A percentile compares a stretch with the other conserved stretches of the same genome.
These are phyloP conservation scores for Anaspis maculata DNA, from an alignment of 2,888 invertebrate species.

Conservation along the genomic window DNA sequence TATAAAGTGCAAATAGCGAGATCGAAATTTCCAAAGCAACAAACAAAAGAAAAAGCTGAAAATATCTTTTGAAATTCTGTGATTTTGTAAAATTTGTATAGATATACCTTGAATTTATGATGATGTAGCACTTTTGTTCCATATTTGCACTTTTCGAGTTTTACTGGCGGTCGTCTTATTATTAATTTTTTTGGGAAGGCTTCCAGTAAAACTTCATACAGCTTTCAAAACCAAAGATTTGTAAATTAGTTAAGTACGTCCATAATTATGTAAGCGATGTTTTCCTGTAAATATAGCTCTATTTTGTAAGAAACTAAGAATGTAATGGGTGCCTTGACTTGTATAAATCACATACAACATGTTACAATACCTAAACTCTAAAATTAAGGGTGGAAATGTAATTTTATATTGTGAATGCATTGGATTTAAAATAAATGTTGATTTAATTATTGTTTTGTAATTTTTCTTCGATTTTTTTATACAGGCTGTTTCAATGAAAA, in stretches of 20 bases:
- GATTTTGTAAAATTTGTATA: slow-evolving; percentile 14
- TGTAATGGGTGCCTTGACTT: slow-evolving; percentile 26
- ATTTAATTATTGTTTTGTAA: slow-evolving; percentile 19
- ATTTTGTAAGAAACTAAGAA: no score
- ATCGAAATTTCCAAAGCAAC: slow-evolving; percentile 4
- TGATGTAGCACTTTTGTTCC: slow-evolving; percentile 31
- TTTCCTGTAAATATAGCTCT: slow-evolving; percentile 11
- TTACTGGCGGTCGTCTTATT: no score
- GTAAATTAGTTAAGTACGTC: slow-evolving; percentile 14
- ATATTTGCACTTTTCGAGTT: slow-evolving; percentile 38
- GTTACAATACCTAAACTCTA: no score
- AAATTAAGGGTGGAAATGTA: slow-evolving; percentile 14
- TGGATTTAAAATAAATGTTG: slow-evolving; percentile 26
- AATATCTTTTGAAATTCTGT: slow-evolving; percentile 17
- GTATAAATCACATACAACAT: no score
- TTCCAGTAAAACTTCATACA: slow-evolving; percentile 42
- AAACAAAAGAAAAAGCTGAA: no score
- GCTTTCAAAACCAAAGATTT: slow-evolving; percentile 41
- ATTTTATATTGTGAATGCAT: slow-evolving; percentile 18
- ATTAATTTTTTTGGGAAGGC: no score
- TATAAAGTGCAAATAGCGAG: slow-evolving; percentile 8
- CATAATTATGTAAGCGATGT: no score
- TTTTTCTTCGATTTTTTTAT: no score
- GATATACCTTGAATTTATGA: no score
- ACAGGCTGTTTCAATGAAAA: no score